These are phyloP conservation scores for Diaprepes abbreviatus DNA, from an alignment of 2,888 invertebrate species.

Conservation along the genomic window DNA sequence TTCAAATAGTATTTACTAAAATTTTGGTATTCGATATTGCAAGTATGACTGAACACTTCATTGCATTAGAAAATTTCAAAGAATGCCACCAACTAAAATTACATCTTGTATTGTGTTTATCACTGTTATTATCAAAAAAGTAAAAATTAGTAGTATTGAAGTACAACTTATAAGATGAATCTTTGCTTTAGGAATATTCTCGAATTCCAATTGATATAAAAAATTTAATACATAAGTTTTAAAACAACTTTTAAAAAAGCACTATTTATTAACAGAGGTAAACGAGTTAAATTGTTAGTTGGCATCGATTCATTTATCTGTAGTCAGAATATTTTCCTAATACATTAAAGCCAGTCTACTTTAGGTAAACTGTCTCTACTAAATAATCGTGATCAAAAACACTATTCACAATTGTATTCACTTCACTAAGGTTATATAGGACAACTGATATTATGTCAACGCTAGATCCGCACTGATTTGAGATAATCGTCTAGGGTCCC, in stretches of 20 bases:
- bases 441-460: constrained; percentile 59
- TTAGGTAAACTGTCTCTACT: background rate
- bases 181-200: no score
- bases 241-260: no score
- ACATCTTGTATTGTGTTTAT: no score
- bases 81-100: background rate
- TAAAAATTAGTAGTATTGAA: no score
- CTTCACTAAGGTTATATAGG: constrained; percentile 12
- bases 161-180: no score
- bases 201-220: no score
- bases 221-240: no score
- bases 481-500: constrained; percentile 65
- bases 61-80: constrained; percentile 5
- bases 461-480: constrained; percentile 67
- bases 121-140: no score
- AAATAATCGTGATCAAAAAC: background rate
- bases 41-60: background rate
- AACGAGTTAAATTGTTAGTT: no score
- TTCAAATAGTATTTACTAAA: constrained; percentile 8
- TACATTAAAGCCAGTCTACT: background rate
- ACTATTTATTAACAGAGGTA: no score
- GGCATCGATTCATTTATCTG: no score
- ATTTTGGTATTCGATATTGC: constrained; percentile 29
- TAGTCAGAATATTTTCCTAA: no score
- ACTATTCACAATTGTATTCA: constrained; percentile 13